Conservation (phyloP, 1,140 invertebrate species). For the Neoseiulus cucumeris region DNA sequence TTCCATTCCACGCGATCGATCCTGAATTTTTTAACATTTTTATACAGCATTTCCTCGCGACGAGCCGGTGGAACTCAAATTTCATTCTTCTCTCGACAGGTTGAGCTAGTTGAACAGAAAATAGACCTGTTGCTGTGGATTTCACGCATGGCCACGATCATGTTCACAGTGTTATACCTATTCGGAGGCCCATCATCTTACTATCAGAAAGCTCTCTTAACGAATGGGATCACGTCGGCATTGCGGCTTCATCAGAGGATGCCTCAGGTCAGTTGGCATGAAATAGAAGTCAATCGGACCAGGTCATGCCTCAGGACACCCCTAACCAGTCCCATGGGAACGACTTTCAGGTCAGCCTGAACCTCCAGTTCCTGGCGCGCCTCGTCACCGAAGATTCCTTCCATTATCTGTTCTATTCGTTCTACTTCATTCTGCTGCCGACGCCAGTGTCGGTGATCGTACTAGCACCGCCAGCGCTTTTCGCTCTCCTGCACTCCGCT, state of each 20-base stretch:
- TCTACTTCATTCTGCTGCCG: background rate
- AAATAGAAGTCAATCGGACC: background rate
- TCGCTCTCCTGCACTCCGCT: background rate
- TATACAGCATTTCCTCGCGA: too few species aligned
- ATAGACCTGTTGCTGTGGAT: background rate
- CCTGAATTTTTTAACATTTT: too few species aligned
- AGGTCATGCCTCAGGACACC: background rate
- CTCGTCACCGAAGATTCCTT: background rate
- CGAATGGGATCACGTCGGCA: background rate
- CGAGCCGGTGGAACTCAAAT: too few species aligned
- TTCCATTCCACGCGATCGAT: too few species aligned
- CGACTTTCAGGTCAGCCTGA: background rate
- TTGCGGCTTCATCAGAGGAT: background rate
- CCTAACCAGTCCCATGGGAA: background rate
- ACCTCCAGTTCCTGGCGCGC: background rate
- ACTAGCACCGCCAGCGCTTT: background rate
- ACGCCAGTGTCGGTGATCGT: background rate
- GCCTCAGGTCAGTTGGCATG: background rate
- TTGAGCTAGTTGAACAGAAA: background rate
- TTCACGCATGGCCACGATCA: background rate
- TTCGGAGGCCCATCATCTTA: background rate
- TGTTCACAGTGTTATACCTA: background rate
- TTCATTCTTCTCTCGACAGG: background rate
- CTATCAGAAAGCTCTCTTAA: background rate
- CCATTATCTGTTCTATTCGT: constrained; percentile 4